Percentiles rank a stretch among this genome's conserved stretches.
phyloP scores from a whole-genome alignment of 2,797 vertebrate genomes.

The Rhabdomys pumilio region DNA sequence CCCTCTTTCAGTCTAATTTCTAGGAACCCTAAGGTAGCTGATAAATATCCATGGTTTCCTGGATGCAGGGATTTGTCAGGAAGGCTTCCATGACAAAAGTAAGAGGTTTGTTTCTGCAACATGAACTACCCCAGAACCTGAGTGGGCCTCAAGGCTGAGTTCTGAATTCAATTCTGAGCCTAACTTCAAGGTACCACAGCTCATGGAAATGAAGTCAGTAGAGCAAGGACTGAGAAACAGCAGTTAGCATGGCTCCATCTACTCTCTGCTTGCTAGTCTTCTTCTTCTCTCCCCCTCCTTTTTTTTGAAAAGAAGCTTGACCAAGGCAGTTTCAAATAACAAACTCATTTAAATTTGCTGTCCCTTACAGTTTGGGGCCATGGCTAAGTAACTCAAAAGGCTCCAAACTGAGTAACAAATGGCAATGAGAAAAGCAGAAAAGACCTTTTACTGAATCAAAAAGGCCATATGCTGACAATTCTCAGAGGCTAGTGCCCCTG shows the following conservation, averaged over 20 bases:
- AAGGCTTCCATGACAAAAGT: background rate
- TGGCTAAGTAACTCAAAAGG: constrained; percentile 45
- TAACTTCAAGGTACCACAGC: background rate
- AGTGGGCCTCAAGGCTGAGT: background rate
- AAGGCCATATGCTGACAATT: constrained; percentile 50
- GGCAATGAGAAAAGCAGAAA: constrained; percentile 42
- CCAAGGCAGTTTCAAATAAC: constrained; percentile 22
- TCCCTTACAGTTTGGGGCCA: background rate
- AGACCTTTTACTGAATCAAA: constrained; percentile 20
- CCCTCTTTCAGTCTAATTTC: background rate
- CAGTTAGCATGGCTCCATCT: background rate
- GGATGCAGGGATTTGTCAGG: background rate
- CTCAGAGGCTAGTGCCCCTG: background rate
- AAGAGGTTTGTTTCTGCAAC: constrained; percentile 14
- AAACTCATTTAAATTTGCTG: constrained; percentile 57
- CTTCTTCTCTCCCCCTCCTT: too few relatives aligned
- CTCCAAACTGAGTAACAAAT: constrained; percentile 60
- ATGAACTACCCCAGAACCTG: background rate
- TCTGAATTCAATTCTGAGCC: constrained; percentile 51
- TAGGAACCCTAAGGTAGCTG: background rate
- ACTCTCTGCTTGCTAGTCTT: background rate
- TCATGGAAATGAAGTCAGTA: background rate
- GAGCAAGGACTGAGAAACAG: background rate
- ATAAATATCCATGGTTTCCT: background rate
- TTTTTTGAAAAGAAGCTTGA: too few relatives aligned